These are phyloP conservation scores for Polietes domitor DNA, from an alignment of 2,888 invertebrate species.

Conservation along the genomic window DNA sequence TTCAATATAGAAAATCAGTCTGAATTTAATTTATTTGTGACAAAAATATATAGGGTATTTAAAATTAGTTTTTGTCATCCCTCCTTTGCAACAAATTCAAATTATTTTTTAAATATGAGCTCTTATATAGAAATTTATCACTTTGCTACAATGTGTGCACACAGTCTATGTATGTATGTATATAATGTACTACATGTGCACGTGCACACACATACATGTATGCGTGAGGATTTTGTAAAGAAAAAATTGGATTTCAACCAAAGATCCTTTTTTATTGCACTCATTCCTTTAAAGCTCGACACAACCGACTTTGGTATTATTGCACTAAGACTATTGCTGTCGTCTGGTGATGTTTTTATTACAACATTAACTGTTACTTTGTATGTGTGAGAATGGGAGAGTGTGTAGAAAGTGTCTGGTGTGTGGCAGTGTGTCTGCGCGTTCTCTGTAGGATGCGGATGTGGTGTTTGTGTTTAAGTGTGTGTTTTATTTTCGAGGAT, in stretches of 20 bases:
- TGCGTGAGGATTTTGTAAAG: background rate
- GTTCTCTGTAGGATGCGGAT: background rate
- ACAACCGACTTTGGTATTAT: constrained; percentile 3
- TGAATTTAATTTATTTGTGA: too few relatives aligned
- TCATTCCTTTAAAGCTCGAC: background rate
- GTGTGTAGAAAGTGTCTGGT: background rate
- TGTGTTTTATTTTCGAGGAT: constrained; percentile 41
- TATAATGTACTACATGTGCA: too few relatives aligned
- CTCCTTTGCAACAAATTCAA: background rate
- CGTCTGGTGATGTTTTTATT: constrained; percentile 37
- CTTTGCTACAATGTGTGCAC: background rate
- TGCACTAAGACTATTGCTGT: constrained; percentile 29
- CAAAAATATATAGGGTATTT: too few relatives aligned
- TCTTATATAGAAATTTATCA: background rate
- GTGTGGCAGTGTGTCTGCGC: background rate
- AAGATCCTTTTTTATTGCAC: constrained; percentile 39
- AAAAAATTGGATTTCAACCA: constrained; percentile 38
- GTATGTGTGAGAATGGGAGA: background rate
- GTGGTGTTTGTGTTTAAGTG: background rate
- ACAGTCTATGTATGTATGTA: background rate
- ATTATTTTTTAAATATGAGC: background rate
- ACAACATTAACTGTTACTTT: constrained; percentile 33
- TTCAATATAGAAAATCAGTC: too few relatives aligned
- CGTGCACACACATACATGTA: too few relatives aligned
- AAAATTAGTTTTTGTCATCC: too few relatives aligned